These are phyloP conservation scores for Metellina segmentata DNA, from an alignment of 2,888 invertebrate species.

Conservation along the genomic window DNA sequence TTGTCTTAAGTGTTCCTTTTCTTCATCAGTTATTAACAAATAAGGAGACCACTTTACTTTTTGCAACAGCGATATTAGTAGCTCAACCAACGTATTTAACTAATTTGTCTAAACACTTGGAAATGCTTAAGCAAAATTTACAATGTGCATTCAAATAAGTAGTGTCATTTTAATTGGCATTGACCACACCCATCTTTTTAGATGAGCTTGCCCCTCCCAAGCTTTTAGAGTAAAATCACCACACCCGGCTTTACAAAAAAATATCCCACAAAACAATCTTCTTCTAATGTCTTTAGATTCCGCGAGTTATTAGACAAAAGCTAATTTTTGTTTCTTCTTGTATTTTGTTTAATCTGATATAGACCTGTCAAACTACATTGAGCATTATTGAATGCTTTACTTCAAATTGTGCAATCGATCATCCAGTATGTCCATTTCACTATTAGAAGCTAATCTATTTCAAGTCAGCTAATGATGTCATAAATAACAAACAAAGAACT, in stretches of 20 bases:
- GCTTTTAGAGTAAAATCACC: conserved; percentile 66
- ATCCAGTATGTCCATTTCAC: conserved; percentile 64
- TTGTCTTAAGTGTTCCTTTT: no score
- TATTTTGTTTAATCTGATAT: conserved; percentile 28
- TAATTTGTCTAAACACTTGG: neutral
- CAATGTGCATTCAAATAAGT: conserved; percentile 37
- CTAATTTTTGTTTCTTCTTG: conserved; percentile 57
- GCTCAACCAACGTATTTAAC: neutral
- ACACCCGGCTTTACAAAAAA: conserved; percentile 64
- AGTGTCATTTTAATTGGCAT: conserved; percentile 75
- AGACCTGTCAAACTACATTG: conserved; percentile 71
- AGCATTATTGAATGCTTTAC: conserved; percentile 63
- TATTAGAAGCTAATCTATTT: conserved; percentile 71
- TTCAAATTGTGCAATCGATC: conserved; percentile 60
- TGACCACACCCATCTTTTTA: conserved; percentile 65
- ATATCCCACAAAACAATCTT: conserved; percentile 51
- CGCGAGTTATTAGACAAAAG: conserved; percentile 72
- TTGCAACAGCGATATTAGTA: no score
- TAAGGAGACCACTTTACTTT: no score
- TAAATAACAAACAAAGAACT: conserved; percentile 72
- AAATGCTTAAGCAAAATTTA: conserved; percentile 23
- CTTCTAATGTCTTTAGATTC: conserved; percentile 61
- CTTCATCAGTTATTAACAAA: no score
- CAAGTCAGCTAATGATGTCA: conserved; percentile 69
- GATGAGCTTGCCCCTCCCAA: conserved; percentile 67